Evolutionary conservation across 2,113 vertebrate genomes (phyloP).

Genomic region (Piaya cayana): DNA sequence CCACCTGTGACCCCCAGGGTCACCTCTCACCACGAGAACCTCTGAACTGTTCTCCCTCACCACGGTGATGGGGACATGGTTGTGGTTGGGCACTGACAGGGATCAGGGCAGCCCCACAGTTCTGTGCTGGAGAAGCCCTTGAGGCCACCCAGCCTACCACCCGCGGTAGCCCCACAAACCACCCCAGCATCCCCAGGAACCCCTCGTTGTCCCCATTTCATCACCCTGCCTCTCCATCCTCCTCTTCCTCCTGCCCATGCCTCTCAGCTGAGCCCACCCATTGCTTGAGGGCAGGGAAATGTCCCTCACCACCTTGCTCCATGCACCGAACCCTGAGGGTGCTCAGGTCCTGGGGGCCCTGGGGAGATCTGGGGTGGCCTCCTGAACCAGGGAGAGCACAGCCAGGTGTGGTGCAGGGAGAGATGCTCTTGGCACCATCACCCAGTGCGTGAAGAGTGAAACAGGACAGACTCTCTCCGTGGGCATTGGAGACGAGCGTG

Average conservation of each 20-base stretch:
- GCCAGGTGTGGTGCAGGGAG: neutral
- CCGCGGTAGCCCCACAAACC: neutral
- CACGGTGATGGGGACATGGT: neutral
- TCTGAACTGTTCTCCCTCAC: too few species aligned
- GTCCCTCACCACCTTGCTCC: neutral
- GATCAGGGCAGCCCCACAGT: neutral
- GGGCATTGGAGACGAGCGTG: fast-evolving
- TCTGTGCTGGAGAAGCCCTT: neutral
- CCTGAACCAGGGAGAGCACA: neutral
- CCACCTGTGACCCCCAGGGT: neutral
- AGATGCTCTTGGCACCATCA: neutral
- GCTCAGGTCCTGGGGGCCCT: neutral
- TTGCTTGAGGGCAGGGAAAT: neutral
- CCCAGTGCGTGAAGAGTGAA: fast-evolving
- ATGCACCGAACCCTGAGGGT: neutral
- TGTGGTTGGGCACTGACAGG: neutral
- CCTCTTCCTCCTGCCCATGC: neutral
- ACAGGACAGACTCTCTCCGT: neutral
- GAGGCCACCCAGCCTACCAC: neutral
- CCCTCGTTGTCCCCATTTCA: fast-evolving
- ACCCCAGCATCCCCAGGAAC: neutral
- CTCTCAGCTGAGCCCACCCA: neutral
- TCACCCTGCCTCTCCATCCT: neutral
- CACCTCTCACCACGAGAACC: fast-evolving
- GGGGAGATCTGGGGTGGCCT: neutral